phyloP scores from a whole-genome alignment of 2,888 invertebrate species.

The Spilosoma lubricipeda region DNA sequence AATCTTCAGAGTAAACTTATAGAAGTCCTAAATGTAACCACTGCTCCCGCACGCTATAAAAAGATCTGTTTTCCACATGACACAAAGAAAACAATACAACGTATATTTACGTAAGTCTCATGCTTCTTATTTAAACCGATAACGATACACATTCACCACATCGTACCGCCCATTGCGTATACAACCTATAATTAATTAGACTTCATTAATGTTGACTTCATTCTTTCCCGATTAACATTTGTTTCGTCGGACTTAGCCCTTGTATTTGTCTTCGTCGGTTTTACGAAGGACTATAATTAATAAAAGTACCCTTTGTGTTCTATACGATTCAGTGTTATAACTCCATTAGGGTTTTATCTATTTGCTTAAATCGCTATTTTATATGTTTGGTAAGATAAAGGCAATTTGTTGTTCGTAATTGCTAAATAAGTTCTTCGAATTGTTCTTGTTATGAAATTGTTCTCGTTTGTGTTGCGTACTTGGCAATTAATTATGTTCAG shows the following conservation, averaged over 20 bases:
- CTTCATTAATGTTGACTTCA: slow-evolving; percentile 82
- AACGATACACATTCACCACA: slow-evolving; percentile 35
- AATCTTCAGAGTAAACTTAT: not conserved
- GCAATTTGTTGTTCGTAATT: slow-evolving; percentile 36
- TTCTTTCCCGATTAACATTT: slow-evolving; percentile 86
- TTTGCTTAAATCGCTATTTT: slow-evolving; percentile 40
- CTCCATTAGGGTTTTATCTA: slow-evolving; percentile 60
- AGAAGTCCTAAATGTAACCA: slow-evolving; percentile 8
- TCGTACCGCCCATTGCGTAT: slow-evolving; percentile 50
- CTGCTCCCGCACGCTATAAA: slow-evolving; percentile 15
- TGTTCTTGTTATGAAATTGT: slow-evolving; percentile 28
- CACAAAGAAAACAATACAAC: slow-evolving; percentile 31
- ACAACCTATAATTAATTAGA: slow-evolving; percentile 76
- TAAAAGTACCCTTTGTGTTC: slow-evolving; percentile 83
- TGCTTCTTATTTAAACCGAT: slow-evolving; percentile 27
- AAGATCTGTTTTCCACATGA: slow-evolving; percentile 30
- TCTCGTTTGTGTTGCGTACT: slow-evolving; percentile 22
- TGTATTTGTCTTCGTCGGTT: slow-evolving; percentile 84
- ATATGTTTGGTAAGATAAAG: slow-evolving; percentile 34
- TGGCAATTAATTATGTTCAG: slow-evolving; percentile 13
- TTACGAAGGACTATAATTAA: slow-evolving; percentile 82
- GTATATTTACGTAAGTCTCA: slow-evolving; percentile 27
- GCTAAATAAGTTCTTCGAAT: slow-evolving; percentile 29
- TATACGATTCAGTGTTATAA: slow-evolving; percentile 72
- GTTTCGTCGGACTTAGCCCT: slow-evolving; percentile 77